Conservation (phyloP, 2,113 vertebrate species). For the Pedetes capensis region DNA sequence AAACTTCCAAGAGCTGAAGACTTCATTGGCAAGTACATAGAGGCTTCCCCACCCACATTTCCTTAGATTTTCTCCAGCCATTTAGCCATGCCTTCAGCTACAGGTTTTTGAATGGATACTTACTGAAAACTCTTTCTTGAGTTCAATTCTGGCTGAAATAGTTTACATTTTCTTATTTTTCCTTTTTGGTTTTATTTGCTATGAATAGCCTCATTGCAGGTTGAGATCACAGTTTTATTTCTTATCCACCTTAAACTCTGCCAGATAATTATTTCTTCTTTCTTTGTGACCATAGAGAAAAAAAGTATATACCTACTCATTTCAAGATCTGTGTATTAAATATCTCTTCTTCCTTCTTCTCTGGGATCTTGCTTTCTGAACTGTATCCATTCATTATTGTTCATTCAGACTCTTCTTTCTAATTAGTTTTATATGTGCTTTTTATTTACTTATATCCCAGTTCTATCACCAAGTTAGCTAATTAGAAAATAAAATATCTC, state of each 20-base stretch:
- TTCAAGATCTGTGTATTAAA: no score
- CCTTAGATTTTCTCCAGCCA: no score
- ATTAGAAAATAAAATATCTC: constrained; percentile 8
- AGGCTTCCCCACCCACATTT: no score
- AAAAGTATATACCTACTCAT: no score
- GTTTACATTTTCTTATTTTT: no score
- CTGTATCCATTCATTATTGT: neutral
- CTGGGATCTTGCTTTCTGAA: neutral
- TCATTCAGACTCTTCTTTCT: neutral
- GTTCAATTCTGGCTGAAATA: neutral
- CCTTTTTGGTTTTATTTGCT: neutral
- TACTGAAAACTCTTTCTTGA: neutral
- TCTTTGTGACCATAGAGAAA: no score
- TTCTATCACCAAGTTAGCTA: neutral
- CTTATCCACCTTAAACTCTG: neutral
- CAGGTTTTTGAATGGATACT: no score
- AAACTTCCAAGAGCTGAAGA: no score
- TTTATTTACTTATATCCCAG: neutral
- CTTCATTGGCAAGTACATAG: no score
- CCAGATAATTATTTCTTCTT: neutral
- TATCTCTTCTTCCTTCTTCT: neutral
- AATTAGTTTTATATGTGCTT: neutral
- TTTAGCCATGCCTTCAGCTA: no score
- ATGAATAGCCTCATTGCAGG: neutral
- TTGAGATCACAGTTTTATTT: neutral